These are phyloP conservation scores for Plestiodon gilberti DNA, from an alignment of 2,113 vertebrate genomes.

Conservation along the genomic window DNA sequence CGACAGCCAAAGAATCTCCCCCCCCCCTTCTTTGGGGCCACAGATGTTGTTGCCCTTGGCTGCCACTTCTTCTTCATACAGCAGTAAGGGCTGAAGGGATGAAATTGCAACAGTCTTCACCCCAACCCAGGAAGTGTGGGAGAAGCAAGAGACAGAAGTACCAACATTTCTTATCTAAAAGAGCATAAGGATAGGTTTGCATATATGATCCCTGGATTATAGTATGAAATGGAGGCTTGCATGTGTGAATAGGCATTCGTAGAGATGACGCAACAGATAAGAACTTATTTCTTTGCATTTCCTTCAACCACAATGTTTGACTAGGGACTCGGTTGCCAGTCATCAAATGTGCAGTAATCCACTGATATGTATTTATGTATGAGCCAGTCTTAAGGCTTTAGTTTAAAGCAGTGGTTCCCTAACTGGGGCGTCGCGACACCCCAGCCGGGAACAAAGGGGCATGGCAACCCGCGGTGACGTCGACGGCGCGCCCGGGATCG, in stretches of 20 bases:
- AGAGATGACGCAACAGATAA: neutral
- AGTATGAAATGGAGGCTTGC: neutral
- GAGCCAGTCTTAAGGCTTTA: neutral
- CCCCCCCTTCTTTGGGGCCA: too few species aligned
- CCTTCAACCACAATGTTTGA: neutral
- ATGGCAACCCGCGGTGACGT: too few species aligned
- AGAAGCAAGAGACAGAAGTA: neutral
- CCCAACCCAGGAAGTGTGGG: neutral
- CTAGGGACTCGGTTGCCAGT: neutral
- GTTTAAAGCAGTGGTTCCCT: too few species aligned
- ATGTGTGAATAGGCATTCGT: neutral
- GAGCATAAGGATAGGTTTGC: neutral
- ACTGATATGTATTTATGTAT: neutral
- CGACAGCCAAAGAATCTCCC: too few species aligned
- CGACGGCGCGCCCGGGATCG: too few species aligned
- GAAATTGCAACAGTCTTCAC: too few species aligned
- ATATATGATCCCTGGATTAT: neutral
- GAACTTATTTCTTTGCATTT: neutral
- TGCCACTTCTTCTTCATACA: too few species aligned
- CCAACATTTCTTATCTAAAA: neutral
- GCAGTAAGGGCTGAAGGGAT: too few species aligned
- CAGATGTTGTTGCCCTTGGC: too few species aligned
- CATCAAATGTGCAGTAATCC: neutral
- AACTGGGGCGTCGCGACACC: too few species aligned
- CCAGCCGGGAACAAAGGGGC: too few species aligned